Base-by-base conservation (phyloP, 1,140 invertebrate species). In the Oncopodura yosiiana region DNA sequence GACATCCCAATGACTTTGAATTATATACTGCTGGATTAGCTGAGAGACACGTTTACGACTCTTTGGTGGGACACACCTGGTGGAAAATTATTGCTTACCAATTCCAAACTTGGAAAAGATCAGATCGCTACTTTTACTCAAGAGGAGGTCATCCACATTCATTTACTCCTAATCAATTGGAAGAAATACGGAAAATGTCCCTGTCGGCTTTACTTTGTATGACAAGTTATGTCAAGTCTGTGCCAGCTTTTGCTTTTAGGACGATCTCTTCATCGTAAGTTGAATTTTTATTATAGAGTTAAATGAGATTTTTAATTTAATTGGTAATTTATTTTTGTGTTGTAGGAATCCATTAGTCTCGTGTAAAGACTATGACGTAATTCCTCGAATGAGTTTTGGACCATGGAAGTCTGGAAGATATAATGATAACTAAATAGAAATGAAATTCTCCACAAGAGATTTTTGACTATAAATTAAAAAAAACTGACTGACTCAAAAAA, bases 341-440 rank as follows among this genome's bases (percentile, higher is more conserved):
- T 75, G 27, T 70, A 86, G 82, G 21, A 87, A 86, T 69, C 76
- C 76, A 26, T 65, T 85, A 26, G 67, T 78, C 24, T 74, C 73
- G 26, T 87, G 84, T 61, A 68, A 76, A 9, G 67, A 77, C 24
- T 54, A 60, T 29, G 53, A 66, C 9, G 38, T 58, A 23, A 71
- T 86, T 54, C 81, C 82, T 6, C 23, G 58, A 32, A 19, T 63
- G 16, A 41, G 57, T 16, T 60, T 59, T 53, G 37, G 44, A 19
- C 36, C 52, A 16, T 62, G 60, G 61, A 51, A 53, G 38, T 12
- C 46, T n/a, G n/a, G n/a, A n/a, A n/a, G 8, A 19, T 8, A 41
- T 19, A 19, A 8, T 41, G 19, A 41, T 19, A 6, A 12, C n/a
- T 8, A 41, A 19, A 41, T 12, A 41, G 12, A 12, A 8, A 9